Evolutionary conservation across 2,113 vertebrate species (phyloP), one percentile per base, ranked within the genome.

Genomic region (Triplophysa dalaica): DNA sequence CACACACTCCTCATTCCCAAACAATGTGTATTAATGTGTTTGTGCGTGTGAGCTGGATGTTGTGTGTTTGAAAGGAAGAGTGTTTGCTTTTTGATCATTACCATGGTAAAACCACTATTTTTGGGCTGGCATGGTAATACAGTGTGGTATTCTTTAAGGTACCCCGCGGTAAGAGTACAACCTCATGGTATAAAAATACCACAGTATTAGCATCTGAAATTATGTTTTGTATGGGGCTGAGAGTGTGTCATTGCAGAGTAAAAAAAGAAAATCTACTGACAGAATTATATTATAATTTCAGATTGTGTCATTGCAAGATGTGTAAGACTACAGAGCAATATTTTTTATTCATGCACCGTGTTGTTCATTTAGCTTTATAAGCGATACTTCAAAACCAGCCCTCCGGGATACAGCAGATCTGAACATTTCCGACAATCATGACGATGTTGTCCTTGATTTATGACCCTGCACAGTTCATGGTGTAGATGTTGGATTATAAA

Each of bases 241-340:
- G 12, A 58, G 80, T 77, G 66, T 70, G 61, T 73, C 45, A 58
- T 72, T 65, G 61, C 61, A 61, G 78, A 50, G 68, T 61, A 13
- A 54, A 60, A 21, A 67, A 62, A 10, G 24, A 69, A 38, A 38
- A 38, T 6, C 29, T 76, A 67, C 26, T 73, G 60, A 56, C 69
- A 76, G 56, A 38, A 70, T 48, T 61, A 74, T 69, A 33, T 60
- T 29, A 54, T 70, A 0, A 66, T 73, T 66, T 74, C 67, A 74
- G 11, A 60, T 52, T 48, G 50, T 43, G 75, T 77, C 33, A 77
- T 50, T 50, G 54, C 76, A 74, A 82, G 63, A 79, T 70, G 70
- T 65, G 26, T 82, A 52, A 72, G 64, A 80, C 48, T 45, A 77
- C 83, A 82, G 77, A 82, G 80, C 83, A 85, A 82, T 82, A 85